Conservation (phyloP, 2,888 invertebrate species). For the Idaea biselata region DNA sequence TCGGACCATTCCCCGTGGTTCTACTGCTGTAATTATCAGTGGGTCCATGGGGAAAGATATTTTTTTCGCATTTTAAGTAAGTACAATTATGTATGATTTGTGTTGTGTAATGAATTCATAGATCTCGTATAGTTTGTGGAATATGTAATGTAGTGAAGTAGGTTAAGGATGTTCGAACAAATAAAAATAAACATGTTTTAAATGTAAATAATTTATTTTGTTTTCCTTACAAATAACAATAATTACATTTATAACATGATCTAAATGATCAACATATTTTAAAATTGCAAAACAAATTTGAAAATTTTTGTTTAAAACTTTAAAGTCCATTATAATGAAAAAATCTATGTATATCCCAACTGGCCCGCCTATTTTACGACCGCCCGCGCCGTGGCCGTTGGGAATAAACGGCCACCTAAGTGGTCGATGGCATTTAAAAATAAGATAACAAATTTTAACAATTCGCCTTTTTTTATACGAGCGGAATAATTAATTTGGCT, state of each 20-base stretch:
- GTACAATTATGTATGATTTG: background rate
- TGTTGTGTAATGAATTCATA: background rate
- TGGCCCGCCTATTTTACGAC: too few relatives aligned
- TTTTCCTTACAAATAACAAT: slow-evolving; percentile 1
- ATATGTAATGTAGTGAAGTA: background rate
- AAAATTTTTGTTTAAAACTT: too few relatives aligned
- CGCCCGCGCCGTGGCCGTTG: too few relatives aligned
- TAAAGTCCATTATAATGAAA: too few relatives aligned
- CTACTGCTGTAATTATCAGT: background rate
- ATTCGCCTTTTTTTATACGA: too few relatives aligned
- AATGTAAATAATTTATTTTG: slow-evolving; percentile 12
- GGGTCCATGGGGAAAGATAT: background rate
- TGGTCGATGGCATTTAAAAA: too few relatives aligned
- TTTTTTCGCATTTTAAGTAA: background rate
- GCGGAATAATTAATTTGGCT: too few relatives aligned
- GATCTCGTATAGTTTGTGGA: background rate
- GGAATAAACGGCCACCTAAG: too few relatives aligned
- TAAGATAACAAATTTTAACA: too few relatives aligned
- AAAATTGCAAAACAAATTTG: too few relatives aligned
- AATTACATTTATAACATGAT: background rate
- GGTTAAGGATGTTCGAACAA: background rate
- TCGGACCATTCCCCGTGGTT: background rate
- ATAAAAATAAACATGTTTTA: background rate
- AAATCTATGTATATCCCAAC: too few relatives aligned
- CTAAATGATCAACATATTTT: too few relatives aligned